Base-by-base conservation (phyloP, 1,140 invertebrate genomes). In the Marisa cornuarietis region DNA sequence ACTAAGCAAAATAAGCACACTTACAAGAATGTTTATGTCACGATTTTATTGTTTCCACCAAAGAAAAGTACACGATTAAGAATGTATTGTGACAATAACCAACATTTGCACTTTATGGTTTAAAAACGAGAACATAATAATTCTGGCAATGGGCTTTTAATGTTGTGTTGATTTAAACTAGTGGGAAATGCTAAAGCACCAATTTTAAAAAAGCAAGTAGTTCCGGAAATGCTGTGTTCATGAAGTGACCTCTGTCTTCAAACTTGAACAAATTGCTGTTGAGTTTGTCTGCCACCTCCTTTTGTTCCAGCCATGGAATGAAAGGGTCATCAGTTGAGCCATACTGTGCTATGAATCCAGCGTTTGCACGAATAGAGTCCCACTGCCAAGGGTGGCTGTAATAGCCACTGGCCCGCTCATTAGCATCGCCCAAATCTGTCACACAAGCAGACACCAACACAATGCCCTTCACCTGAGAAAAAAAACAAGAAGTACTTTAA, bases 311-410 rank as follows among this genome's bases (percentile, higher is more conserved):
- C 86, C 86, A 90, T 4, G 88, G 83, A 42, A 90, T 85, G 71
- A 89, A 88, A 6, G 86, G 88, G 63, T 90, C 89, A 79, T 90
- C 88, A 10, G 82, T 87, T 20, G 89, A 90, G 7, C 88, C 88
- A 83, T 89, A 90, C 83, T 90, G 88, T 0, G 87, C 84, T 62
- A 87, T 80, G 74, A 86, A 87, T 18, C 81, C 61, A 20, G 82
- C 66, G 79, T 90, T 88, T 0, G 49, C 52, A 49, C 81, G 83
- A 2, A 90, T 90, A 52, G 80, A 81, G 13, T 83, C 78, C 89
- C 89, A 90, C 18, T 86, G 72, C 89, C 89, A 90, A 20, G 87
- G 87, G 68, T 88, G 71, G 76, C 80, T 85, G 81, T 88, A 90
- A 71, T 90, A 90, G 0, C 88, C 88, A 81, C 88, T 90, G 11